Percentiles rank a stretch among this genome's conserved stretches.
Evolutionary conservation across 64 coral and sea anemone genomes (phyloP).

Genomic region (Stylophora pistillata): DNA sequence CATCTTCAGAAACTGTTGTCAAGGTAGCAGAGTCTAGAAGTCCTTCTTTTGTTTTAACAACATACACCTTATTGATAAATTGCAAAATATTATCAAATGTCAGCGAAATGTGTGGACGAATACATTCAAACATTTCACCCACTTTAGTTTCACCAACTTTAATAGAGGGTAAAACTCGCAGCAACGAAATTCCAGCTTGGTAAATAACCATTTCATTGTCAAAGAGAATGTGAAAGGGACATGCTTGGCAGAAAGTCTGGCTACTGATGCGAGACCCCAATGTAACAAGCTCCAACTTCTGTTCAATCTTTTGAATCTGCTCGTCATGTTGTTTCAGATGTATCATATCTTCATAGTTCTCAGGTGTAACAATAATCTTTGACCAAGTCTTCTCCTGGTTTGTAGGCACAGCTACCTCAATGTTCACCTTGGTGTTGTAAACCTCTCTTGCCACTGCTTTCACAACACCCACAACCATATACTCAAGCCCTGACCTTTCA

Average conservation of each 20-base stretch:
- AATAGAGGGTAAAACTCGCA: constrained; percentile 77
- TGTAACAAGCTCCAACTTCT: constrained; percentile 75
- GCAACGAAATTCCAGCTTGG: constrained; percentile 88
- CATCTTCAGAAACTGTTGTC: constrained; percentile 97
- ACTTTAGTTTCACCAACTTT: constrained; percentile 76
- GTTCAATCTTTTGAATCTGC: constrained; percentile 58
- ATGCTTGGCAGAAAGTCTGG: constrained; percentile 90
- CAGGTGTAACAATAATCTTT: constrained; percentile 61
- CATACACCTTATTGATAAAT: constrained; percentile 89
- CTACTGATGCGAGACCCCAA: constrained; percentile 72
- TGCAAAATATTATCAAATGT: constrained; percentile 87
- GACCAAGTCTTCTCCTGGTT: constrained; percentile 80
- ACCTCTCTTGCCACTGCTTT: constrained; percentile 85
- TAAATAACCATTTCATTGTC: constrained; percentile 93
- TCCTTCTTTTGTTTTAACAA: constrained; percentile 93
- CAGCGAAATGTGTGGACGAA: constrained; percentile 72
- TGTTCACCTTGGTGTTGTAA: constrained; percentile 66
- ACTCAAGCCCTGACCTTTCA: constrained; percentile 81
- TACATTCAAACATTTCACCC: constrained; percentile 79
- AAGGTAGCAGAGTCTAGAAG: constrained; percentile 88
- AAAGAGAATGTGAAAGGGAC: constrained; percentile 94
- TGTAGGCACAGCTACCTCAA: constrained; percentile 46
- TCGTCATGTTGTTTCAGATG: constrained; percentile 38
- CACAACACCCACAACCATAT: constrained; percentile 87
- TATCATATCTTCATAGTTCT: constrained; percentile 36